phyloP scores from a whole-genome alignment of 2,797 vertebrate genomes.

The Phoxinus dragarum region DNA sequence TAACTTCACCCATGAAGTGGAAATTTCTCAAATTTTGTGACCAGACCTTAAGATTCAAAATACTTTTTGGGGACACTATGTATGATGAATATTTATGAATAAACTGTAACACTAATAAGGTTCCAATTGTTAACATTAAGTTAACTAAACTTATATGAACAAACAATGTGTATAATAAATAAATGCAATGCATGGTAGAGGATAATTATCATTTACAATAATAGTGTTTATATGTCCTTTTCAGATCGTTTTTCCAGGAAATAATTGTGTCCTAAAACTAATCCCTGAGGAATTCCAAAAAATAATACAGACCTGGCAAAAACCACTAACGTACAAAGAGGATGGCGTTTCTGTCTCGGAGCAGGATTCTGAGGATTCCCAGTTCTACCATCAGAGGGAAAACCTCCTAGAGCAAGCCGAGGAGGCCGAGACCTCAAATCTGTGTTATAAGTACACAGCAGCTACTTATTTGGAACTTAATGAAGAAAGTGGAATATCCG shows the following conservation, averaged over 20 bases:
- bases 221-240: conserved; percentile 3
- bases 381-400: not conserved
- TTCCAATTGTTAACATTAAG: not conserved
- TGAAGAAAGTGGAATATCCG: not conserved
- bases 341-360: not conserved
- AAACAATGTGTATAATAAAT: not conserved
- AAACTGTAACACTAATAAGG: not conserved
- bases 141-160: not conserved
- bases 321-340: not conserved
- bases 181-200: not conserved
- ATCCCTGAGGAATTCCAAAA: not conserved
- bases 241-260: conserved; percentile 10
- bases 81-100: not conserved
- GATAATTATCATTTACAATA: not conserved
- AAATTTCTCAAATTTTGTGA: not conserved
- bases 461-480: conserved; percentile 18
- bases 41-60: not conserved
- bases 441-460: not conserved
- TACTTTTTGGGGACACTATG: not conserved
- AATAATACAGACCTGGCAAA: not conserved
- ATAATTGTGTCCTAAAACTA: not conserved
- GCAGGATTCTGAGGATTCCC: not conserved
- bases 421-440: not conserved
- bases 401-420: not conserved
- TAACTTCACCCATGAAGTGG: not conserved